Evolutionary conservation across 2,888 invertebrate species (phyloP), one percentile per base, ranked within the genome.

Genomic region (Sphaeridia pumilis): DNA sequence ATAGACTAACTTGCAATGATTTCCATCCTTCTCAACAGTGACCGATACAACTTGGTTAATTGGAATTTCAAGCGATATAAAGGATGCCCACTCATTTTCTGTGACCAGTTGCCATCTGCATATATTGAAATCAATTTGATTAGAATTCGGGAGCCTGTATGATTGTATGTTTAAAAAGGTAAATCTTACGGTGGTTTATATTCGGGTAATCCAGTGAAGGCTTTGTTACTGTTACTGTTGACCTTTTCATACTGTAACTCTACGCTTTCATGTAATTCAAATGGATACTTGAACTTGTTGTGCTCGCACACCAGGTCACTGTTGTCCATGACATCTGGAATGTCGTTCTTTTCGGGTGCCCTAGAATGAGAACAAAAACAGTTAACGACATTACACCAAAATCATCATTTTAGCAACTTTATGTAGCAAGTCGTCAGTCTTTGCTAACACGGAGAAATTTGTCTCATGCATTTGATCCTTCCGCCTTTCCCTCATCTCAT

Each of bases 241-340:
- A 31, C 31, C 10, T 7, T 10, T 31, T 31, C 31, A 14, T 7
- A 31, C 7, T 10, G 31, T 14, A 10, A 7, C 38, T 17, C 12
- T 20, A 38, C 12, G 20, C 20, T 17, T 20, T 7, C 38, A 14
- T 17, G 38, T 5, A 20, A 7, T 38, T 38, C 17, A 14, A 59
- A 20, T 1, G 61, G 58, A 35, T 55, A 58, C 48, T 51, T 58
- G 36, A 57, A 61, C 27, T 51, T 51, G 2, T 35, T 22, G 48
- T 61, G 61, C 10, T 49, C 35, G 49, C 61, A 61, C 20, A 61
- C 43, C 4, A 61, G 47, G 2, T 44, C 52, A 22, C 36, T 24
- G 28, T 61, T 61, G 1, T 48, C 41, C 5, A 59, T 38, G 10
- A 47, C 26, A 14, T 10, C 5, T 1, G 54, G 52, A 21, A 12